These are phyloP conservation scores for Lampropteryx suffumata DNA, from an alignment of 2,888 invertebrate species.

Conservation along the genomic window DNA sequence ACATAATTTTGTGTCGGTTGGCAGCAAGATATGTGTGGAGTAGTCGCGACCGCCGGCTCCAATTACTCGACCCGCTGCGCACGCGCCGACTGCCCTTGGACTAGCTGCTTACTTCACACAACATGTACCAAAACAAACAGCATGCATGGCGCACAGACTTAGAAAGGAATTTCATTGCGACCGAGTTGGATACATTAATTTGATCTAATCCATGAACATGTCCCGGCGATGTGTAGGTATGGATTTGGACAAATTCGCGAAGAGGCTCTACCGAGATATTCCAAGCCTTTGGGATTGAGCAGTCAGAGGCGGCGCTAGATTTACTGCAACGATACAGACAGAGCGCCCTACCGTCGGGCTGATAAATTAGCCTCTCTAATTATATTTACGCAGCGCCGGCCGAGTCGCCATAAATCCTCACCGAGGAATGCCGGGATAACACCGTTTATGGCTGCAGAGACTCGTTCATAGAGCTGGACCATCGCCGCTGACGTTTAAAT, in stretches of 20 bases:
- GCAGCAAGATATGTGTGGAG: slow-evolving; percentile 34
- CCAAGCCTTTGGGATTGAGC: slow-evolving; percentile 71
- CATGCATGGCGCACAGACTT: slow-evolving; percentile 31
- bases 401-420: slow-evolving; percentile 73
- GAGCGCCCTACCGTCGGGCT: slow-evolving; percentile 76
- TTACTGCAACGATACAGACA: slow-evolving; percentile 72
- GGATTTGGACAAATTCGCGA: slow-evolving; percentile 52
- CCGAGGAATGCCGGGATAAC: slow-evolving; percentile 69
- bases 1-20: slow-evolving; percentile 32
- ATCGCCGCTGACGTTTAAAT: slow-evolving; percentile 50
- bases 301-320: slow-evolving; percentile 69
- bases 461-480: slow-evolving; percentile 23
- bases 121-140: slow-evolving; percentile 43
- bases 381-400: slow-evolving; percentile 80
- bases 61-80: slow-evolving; percentile 50
- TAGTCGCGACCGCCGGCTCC: slow-evolving; percentile 42
- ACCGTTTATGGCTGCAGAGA: slow-evolving; percentile 60
- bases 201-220: slow-evolving; percentile 47
- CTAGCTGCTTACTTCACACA: slow-evolving; percentile 48
- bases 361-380: slow-evolving; percentile 80
- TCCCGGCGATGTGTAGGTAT: slow-evolving; percentile 49
- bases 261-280: slow-evolving; percentile 55
- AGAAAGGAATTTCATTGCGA: slow-evolving; percentile 58
- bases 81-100: slow-evolving; percentile 53
- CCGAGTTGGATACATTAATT: slow-evolving; percentile 42